A percentile compares a stretch with the other conserved stretches of the same genome.
phyloP scores from a whole-genome alignment of 2,797 vertebrate species.

The Chlorospingus flavigularis region DNA sequence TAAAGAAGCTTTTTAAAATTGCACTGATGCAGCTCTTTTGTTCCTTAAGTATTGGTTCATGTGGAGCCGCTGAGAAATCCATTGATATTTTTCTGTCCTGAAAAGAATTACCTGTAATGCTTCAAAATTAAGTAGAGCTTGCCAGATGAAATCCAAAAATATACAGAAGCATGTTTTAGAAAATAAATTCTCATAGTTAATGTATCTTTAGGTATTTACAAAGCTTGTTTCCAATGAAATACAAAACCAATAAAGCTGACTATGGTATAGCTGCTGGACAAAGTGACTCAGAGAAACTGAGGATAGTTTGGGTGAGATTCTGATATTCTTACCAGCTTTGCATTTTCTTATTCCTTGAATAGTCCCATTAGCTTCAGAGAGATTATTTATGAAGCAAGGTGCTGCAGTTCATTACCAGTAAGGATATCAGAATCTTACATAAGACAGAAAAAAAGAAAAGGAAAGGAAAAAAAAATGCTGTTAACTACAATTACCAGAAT shows the following conservation, averaged over 20 bases:
- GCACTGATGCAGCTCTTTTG: background rate
- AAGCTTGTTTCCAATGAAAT: background rate
- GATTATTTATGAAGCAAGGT: slow-evolving; percentile 21
- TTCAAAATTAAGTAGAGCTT: background rate
- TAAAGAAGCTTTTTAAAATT: background rate
- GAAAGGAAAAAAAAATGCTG: background rate
- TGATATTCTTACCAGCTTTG: slow-evolving; percentile 17
- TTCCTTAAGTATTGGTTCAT: background rate
- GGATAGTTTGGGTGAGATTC: background rate
- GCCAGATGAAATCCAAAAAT: background rate
- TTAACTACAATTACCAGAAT: slow-evolving; percentile 19
- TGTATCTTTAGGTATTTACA: background rate
- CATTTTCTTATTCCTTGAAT: background rate
- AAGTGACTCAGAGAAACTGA: background rate
- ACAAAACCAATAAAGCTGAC: background rate
- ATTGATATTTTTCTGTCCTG: background rate
- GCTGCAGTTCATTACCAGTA: slow-evolving; percentile 11
- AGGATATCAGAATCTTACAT: slow-evolving; percentile 36
- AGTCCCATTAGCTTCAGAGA: background rate
- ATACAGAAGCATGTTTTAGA: background rate
- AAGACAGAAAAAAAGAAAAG: background rate
- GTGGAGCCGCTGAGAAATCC: background rate
- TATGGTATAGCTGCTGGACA: background rate
- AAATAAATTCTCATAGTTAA: background rate
- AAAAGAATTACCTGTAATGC: background rate